Evolutionary conservation across 2,888 invertebrate genomes (phyloP).

Genomic region (Caenorhabditis sp.): DNA sequence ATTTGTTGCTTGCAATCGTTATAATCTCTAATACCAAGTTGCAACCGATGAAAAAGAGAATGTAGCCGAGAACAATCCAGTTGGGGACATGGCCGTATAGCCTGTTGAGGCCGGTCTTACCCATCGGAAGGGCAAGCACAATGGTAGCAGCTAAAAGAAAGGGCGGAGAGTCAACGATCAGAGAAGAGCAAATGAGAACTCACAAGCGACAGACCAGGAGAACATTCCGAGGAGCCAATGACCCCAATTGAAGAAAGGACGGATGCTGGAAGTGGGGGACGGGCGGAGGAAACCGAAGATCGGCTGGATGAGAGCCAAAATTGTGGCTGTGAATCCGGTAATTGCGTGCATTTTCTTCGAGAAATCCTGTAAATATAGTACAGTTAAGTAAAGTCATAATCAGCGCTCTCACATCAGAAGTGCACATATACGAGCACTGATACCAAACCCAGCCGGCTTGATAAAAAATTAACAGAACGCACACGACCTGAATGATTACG

Average conservation of each 20-base stretch:
- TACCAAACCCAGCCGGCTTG: slow-evolving; percentile 72
- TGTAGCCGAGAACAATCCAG: slow-evolving; percentile 70
- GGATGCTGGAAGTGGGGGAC: slow-evolving; percentile 58
- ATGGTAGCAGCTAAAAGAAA: slow-evolving; percentile 63
- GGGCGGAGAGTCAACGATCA: not conserved
- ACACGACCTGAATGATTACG: slow-evolving; percentile 63
- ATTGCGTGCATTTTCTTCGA: slow-evolving; percentile 61
- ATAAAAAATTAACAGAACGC: slow-evolving; percentile 67
- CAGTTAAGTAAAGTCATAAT: no score
- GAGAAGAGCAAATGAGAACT: not conserved
- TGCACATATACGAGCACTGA: slow-evolving; percentile 70
- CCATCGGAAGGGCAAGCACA: slow-evolving; percentile 65
- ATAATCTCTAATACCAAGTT: slow-evolving; percentile 65
- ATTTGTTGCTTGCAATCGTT: slow-evolving; percentile 31
- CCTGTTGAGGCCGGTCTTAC: slow-evolving; percentile 67
- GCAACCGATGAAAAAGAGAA: slow-evolving; percentile 63
- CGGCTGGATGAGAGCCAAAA: slow-evolving; percentile 62
- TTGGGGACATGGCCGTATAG: slow-evolving; percentile 65
- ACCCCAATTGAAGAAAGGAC: slow-evolving; percentile 69
- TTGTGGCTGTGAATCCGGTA: slow-evolving; percentile 59
- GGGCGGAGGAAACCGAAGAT: slow-evolving; percentile 65
- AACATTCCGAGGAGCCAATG: slow-evolving; percentile 71
- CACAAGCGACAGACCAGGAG: slow-evolving; percentile 68
- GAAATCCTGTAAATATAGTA: slow-evolving; percentile 52
- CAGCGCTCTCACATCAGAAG: slow-evolving; percentile 56